phyloP scores from a whole-genome alignment of 2,113 vertebrate species.

The Gadus chalcogrammus region DNA sequence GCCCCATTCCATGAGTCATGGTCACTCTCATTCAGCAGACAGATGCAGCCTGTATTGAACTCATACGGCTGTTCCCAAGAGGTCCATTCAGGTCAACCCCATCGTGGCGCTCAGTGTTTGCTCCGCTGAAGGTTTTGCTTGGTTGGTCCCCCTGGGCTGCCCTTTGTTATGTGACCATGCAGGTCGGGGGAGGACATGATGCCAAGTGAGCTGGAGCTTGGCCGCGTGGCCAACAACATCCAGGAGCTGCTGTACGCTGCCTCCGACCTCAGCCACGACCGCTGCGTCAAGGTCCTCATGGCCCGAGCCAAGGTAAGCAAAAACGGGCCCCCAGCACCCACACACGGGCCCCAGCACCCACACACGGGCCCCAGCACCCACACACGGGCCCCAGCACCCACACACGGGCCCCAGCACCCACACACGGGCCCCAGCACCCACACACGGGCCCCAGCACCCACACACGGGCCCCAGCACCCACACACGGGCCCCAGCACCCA shows the following conservation, averaged over 20 bases:
- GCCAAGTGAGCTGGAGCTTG: slow-evolving; percentile 86
- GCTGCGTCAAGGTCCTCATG: slow-evolving; percentile 92
- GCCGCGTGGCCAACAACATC: slow-evolving; percentile 80
- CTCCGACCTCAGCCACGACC: slow-evolving; percentile 92
- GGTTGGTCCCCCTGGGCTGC: no score
- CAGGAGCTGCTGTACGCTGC: slow-evolving; percentile 87
- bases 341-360: background rate
- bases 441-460: no score
- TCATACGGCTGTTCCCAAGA: no score
- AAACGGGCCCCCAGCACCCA: background rate
- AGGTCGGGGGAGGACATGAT: slow-evolving; percentile 85
- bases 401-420: background rate
- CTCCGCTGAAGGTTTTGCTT: no score
- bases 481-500: no score
- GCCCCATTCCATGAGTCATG: no score
- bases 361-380: background rate
- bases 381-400: background rate
- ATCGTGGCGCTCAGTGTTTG: no score
- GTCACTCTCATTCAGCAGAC: no score
- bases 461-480: no score
- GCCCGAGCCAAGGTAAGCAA: slow-evolving; percentile 87
- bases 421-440: background rate
- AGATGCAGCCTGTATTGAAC: no score
- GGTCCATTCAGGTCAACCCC: no score
- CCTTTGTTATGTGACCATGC: background rate